These are phyloP conservation scores for Lamprologus callipterus DNA, from an alignment of 2,113 vertebrate species.

Conservation along the genomic window DNA sequence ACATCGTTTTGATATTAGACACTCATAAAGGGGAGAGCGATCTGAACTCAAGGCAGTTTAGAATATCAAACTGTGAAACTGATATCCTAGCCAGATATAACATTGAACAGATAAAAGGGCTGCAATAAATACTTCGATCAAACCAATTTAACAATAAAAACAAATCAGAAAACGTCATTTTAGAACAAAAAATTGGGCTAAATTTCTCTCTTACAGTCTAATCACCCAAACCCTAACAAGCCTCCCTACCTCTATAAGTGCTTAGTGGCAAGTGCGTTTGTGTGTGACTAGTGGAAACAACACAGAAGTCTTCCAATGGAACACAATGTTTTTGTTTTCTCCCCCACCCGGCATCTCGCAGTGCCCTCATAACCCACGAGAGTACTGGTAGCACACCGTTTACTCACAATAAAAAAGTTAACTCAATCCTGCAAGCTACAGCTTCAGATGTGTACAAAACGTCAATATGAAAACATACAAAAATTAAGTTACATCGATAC, in stretches of 20 bases:
- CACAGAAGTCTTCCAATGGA: constrained; percentile 38
- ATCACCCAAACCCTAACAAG: constrained; percentile 82
- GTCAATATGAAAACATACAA: constrained; percentile 90
- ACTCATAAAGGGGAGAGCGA: constrained; percentile 65
- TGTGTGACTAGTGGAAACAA: constrained; percentile 49
- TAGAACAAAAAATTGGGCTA: constrained; percentile 27
- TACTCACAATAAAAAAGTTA: constrained; percentile 80
- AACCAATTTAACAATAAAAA: constrained; percentile 25
- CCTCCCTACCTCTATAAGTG: constrained; percentile 69
- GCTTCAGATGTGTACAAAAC: constrained; percentile 88
- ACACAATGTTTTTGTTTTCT: constrained; percentile 31
- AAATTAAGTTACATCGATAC: constrained; percentile 97
- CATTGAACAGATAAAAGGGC: constrained; percentile 56
- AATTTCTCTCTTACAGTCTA: constrained; percentile 56
- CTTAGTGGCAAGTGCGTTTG: constrained; percentile 60
- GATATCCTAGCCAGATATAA: constrained; percentile 39
- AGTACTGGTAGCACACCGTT: constrained; percentile 71
- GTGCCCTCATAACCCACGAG: constrained; percentile 68
- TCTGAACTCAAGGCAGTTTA: constrained; percentile 57
- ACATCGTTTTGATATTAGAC: constrained; percentile 46
- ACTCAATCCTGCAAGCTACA: constrained; percentile 96
- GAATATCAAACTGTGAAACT: constrained; percentile 20
- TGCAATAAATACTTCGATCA: constrained; percentile 13
- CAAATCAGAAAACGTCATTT: constrained; percentile 18
- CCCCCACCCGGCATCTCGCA: constrained; percentile 69